Evolutionary conservation across 2,888 invertebrate genomes (phyloP), one percentile per base, ranked within the genome.

Genomic region (Nomada flava): DNA sequence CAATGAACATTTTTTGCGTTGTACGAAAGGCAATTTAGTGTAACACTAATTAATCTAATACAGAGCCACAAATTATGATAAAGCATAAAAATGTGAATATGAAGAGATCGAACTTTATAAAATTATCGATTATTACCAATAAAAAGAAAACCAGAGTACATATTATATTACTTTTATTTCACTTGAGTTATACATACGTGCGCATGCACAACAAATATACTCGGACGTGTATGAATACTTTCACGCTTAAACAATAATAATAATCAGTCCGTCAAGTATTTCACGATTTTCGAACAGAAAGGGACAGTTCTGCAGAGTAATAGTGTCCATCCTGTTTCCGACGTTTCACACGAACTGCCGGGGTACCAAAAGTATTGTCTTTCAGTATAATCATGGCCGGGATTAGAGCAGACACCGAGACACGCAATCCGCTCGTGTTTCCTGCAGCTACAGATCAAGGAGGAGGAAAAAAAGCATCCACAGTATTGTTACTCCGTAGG

Each of bases 401-500:
- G 71, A 84, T 84, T 84, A 77, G 68, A 74, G 76, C 73, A 84
- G 82, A 84, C 84, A 79, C 78, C 67, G 73, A 75, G 83, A 57
- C 60, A 69, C 69, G 72, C 75, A 82, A 84, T 77, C 75, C 80
- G 84, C 71, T 77, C 78, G 55, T 70, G 67, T 79, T 85, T 85
- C 84, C 76, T 82, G 64, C 76, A 84, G 76, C 84, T 84, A 79
- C 84, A 82, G 82, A 85, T 85, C 82, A 76, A 79, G 65, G 47
- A 78, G 60, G 69, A 76, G 60, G 71, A 77, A 83, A 85, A 83
- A 86, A 82, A 84, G 77, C 76, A 77, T 82, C 78, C 82, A 67
- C 75, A 65, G 85, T 85, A 85, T 85, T 85, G 85, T 86, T 85
- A 79, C 83, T 83, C 59, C 70, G 76, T 65, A 78, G 78, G 84